Evolutionary conservation across 2,113 vertebrate genomes (phyloP), one percentile per base, ranked within the genome.

Genomic region (Thymallus thymallus): DNA sequence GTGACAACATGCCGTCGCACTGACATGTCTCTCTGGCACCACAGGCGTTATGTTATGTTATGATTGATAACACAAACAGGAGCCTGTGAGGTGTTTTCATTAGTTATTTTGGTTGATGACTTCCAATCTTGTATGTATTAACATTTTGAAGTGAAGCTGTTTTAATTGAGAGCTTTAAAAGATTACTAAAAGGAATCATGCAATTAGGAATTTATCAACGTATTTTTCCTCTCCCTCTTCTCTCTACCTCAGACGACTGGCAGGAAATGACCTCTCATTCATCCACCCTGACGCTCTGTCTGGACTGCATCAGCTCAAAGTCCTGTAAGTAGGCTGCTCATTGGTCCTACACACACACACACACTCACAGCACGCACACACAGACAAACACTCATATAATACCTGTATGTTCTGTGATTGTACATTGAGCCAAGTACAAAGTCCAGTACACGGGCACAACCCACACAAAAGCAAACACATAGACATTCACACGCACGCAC

Each of bases 231-330:
- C 48, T 16, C 26, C 56, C 26, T 32, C 13, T 75, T 75, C 55
- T 62, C 41, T 70, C 68, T 70, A 23, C 85, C 91, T 88, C 90
- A 99, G 98, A 86, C 94, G 97, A 81, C 92, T 99, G 91, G 97
- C 98, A 77, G 98, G 98, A 86, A 99, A 99, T 88, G 96, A 99
- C 92, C 95, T 99, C 89, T 94, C 96, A 90, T 98, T 96, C 92
- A 98, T 99, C 94, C 96, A 99, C 91, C 95, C 96, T 63, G 97
- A 97, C 85, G 97, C 98, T 88, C 92, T 99, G 93, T 97, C 95
- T 85, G 98, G 97, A 83, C 93, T 99, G 91, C 95, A 96, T 93
- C 97, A 98, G 90, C 98, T 99, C 92, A 98, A 98, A 98, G 96
- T 98, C 90, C 95, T 99, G 98, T 99, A 96, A 99, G 98, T 95